phyloP scores from a whole-genome alignment of 2,797 vertebrate genomes.

The Neosalanx taihuensis region DNA sequence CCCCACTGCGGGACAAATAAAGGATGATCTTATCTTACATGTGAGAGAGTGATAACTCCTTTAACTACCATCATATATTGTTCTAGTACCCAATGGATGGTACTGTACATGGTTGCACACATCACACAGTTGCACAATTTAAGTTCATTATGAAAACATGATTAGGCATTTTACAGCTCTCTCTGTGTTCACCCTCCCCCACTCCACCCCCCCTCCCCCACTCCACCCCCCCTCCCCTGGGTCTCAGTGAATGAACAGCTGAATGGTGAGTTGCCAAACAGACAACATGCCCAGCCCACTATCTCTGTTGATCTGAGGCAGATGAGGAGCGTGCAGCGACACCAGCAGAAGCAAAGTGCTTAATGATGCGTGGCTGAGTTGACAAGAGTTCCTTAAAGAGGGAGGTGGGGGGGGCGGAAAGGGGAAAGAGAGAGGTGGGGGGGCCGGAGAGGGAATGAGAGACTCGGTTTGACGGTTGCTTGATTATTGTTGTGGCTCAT shows the following conservation, averaged over 20 bases:
- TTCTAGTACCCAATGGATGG: no score
- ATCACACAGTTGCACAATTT: no score
- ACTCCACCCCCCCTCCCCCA: not conserved
- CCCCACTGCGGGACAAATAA: no score
- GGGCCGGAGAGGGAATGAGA: not conserved
- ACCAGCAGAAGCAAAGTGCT: slow-evolving; percentile 48
- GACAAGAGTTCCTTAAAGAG: slow-evolving; percentile 42
- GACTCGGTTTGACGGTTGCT: not conserved
- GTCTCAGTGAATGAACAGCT: slow-evolving; percentile 3
- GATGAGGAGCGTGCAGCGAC: slow-evolving; percentile 49
- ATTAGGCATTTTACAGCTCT: not conserved
- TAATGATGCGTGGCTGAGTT: slow-evolving; percentile 61
- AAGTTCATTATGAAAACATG: not conserved
- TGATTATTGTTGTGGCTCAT: slow-evolving; percentile 9
- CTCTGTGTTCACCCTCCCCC: not conserved
- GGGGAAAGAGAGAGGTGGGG: slow-evolving; percentile 23
- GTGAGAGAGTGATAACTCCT: no score
- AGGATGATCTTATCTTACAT: no score
- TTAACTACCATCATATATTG: no score
- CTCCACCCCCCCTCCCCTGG: not conserved
- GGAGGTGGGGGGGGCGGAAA: slow-evolving; percentile 12
- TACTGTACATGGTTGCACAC: no score
- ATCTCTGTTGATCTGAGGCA: slow-evolving; percentile 44
- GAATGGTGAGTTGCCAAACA: slow-evolving; percentile 40
- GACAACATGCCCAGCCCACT: slow-evolving; percentile 31